These are phyloP conservation scores for Betta splendens DNA, from an alignment of 2,797 vertebrate genomes.

Conservation along the genomic window DNA sequence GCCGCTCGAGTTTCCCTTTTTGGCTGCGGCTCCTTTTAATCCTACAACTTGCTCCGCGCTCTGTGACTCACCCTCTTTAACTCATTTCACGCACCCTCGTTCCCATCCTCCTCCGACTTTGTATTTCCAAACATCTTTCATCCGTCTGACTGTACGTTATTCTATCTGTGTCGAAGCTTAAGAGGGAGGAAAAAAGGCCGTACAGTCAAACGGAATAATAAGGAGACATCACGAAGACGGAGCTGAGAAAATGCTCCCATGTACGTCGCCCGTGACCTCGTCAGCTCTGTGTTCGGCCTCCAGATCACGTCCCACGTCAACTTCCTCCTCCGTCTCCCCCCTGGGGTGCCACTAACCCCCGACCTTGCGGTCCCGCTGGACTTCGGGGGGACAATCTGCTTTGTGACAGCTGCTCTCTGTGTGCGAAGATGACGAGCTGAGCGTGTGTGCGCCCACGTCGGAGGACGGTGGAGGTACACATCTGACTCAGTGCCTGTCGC, in stretches of 20 bases:
- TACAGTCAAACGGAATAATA: slow-evolving; percentile 29
- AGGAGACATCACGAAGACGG: slow-evolving; percentile 8
- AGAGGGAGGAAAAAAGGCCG: slow-evolving; percentile 21
- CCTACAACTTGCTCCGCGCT: slow-evolving; percentile 28
- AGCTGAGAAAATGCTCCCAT: slow-evolving; percentile 2
- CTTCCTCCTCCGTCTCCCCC: neutral
- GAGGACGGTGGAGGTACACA: slow-evolving; percentile 60
- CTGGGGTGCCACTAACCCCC: slow-evolving; percentile 2
- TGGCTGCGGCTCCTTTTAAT: slow-evolving; percentile 25
- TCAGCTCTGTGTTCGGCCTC: slow-evolving; percentile 8
- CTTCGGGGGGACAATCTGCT: slow-evolving; percentile 31
- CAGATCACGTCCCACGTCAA: neutral
- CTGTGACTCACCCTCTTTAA: slow-evolving; percentile 23
- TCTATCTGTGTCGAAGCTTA: slow-evolving; percentile 23
- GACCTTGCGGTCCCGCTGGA: slow-evolving; percentile 28
- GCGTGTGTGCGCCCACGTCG: slow-evolving; percentile 53
- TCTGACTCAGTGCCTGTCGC: slow-evolving; percentile 64
- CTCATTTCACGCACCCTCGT: slow-evolving; percentile 38
- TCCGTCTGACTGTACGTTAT: slow-evolving; percentile 15
- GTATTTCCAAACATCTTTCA: slow-evolving; percentile 16
- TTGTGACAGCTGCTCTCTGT: slow-evolving; percentile 52
- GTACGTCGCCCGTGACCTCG: slow-evolving; percentile 5
- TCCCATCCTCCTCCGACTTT: slow-evolving; percentile 14
- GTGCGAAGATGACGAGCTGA: slow-evolving; percentile 15
- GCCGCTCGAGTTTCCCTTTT: slow-evolving; percentile 12